phyloP scores from a whole-genome alignment of 92 coral and sea anemone species.

The Phenganax subtilis region DNA sequence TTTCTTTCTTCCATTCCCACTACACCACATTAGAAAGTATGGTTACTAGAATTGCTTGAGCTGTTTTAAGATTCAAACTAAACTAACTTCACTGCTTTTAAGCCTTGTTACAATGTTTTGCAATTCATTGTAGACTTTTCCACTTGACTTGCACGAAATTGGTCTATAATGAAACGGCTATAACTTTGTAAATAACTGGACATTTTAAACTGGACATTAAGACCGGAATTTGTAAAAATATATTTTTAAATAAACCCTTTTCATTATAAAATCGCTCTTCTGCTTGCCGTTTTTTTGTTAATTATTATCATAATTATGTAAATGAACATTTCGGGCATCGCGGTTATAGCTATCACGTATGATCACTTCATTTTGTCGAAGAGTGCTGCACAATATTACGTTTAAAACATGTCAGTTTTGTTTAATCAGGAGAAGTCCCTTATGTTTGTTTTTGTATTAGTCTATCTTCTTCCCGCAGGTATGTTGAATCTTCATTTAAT shows the following conservation, averaged over 20 bases:
- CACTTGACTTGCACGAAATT: too few relatives aligned
- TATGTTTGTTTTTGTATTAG: neutral
- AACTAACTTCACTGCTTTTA: too few relatives aligned
- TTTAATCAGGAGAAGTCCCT: neutral
- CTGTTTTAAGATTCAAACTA: too few relatives aligned
- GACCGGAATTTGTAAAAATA: too few relatives aligned
- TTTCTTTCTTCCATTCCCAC: neutral
- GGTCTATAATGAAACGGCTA: too few relatives aligned
- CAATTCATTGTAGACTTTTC: too few relatives aligned
- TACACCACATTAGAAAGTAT: too few relatives aligned
- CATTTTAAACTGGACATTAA: too few relatives aligned
- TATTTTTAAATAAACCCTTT: neutral
- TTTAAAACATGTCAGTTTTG: neutral
- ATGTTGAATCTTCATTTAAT: neutral
- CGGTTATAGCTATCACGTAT: neutral
- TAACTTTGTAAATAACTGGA: too few relatives aligned
- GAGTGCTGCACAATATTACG: neutral
- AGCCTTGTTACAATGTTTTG: too few relatives aligned
- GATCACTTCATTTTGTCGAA: neutral
- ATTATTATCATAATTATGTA: neutral
- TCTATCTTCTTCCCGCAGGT: neutral
- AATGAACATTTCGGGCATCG: neutral
- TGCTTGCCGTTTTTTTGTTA: neutral
- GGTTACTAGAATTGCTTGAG: too few relatives aligned
- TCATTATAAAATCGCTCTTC: neutral